A percentile compares a stretch with the other conserved stretches of the same genome.
phyloP scores from a whole-genome alignment of 2,113 vertebrate species.

The Salvator merianae region DNA sequence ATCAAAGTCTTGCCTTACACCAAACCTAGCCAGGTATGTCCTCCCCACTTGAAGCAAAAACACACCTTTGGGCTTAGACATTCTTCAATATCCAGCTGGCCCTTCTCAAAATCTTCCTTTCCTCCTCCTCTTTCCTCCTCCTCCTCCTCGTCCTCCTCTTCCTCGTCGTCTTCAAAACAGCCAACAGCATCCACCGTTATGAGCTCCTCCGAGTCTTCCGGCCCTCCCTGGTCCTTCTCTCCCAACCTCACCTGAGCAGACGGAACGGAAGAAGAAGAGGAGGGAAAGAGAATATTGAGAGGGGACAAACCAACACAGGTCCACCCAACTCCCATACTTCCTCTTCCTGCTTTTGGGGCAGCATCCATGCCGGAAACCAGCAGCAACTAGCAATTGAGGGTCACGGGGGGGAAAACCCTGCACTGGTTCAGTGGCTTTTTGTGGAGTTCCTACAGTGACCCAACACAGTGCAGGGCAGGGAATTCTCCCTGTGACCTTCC shows the following conservation, averaged over 20 bases:
- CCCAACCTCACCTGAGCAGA: constrained; percentile 69
- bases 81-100: constrained; percentile 52
- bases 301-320: too few species aligned
- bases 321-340: background rate
- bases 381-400: too few species aligned
- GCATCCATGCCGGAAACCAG: too few species aligned
- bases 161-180: constrained; percentile 82
- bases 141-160: constrained; percentile 75
- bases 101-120: constrained; percentile 64
- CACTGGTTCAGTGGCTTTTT: too few species aligned
- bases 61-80: constrained; percentile 60
- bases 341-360: background rate
- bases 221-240: constrained; percentile 78
- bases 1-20: too few species aligned
- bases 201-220: constrained; percentile 82
- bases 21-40: too few species aligned
- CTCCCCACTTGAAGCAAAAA: background rate
- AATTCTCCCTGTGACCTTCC: too few species aligned
- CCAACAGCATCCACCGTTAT: constrained; percentile 90
- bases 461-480: too few species aligned
- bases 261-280: background rate
- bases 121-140: constrained; percentile 72
- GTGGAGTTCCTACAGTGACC: too few species aligned
- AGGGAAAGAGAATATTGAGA: background rate
- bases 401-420: too few species aligned